Percentiles rank a stretch among this genome's conserved stretches.
phyloP scores from a whole-genome alignment of 2,888 invertebrate species.

The Orchestes rusci region DNA sequence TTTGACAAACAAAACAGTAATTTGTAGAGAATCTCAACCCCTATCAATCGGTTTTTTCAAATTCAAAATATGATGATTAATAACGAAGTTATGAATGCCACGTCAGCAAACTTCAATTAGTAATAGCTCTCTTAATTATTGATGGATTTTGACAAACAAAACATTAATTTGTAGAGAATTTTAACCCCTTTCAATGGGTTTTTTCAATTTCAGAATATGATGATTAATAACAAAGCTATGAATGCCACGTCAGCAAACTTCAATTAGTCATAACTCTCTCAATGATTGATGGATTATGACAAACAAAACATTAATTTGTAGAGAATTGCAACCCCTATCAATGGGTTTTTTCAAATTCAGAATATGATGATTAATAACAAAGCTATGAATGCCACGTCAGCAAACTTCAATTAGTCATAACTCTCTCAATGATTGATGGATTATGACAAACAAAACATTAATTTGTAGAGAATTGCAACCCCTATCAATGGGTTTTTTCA shows the following conservation, averaged over 20 bases:
- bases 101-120: background rate
- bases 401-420: background rate
- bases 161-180: too few relatives aligned
- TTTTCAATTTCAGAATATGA: conserved; percentile 4
- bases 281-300: background rate
- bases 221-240: background rate
- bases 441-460: background rate
- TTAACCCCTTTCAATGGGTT: conserved; percentile 1
- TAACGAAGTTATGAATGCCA: too few relatives aligned
- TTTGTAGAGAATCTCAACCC: too few relatives aligned
- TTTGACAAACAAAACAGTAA: too few relatives aligned
- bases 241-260: background rate
- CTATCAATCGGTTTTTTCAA: too few relatives aligned
- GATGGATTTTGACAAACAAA: background rate
- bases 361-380: conserved; percentile 3
- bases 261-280: background rate
- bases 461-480: too few relatives aligned
- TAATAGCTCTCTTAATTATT: background rate
- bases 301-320: background rate
- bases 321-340: background rate
- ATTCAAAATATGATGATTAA: too few relatives aligned
- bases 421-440: background rate
- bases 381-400: background rate
- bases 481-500: background rate
- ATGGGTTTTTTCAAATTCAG: conserved; percentile 1